phyloP scores from a whole-genome alignment of 1,140 invertebrate species.

The Galendromus occidentalis region DNA sequence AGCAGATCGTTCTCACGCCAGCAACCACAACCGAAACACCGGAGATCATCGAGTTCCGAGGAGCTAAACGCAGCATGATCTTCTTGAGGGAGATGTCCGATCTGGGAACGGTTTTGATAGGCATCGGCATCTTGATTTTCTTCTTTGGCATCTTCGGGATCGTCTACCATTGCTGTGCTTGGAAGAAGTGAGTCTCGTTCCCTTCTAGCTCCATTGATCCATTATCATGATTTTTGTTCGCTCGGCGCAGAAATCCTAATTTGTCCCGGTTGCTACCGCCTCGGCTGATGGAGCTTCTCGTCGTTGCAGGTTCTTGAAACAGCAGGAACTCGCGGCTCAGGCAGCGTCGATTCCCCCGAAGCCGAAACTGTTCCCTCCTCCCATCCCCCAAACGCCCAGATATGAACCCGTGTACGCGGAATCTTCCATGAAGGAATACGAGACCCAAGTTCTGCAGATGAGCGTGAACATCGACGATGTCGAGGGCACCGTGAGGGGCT shows the following conservation, averaged over 20 bases:
- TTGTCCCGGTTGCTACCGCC: too few relatives aligned
- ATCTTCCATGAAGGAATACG: conserved; percentile 56
- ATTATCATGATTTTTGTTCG: not conserved
- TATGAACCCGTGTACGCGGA: conserved; percentile 59
- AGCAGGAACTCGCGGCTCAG: conserved; percentile 49
- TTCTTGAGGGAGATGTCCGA: conserved; percentile 17
- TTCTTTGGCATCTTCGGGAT: conserved; percentile 62
- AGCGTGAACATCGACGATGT: conserved; percentile 36
- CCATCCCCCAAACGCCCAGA: conserved; percentile 29
- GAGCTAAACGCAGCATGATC: conserved; percentile 7
- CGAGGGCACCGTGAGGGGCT: conserved; percentile 10
- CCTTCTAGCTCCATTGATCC: too few relatives aligned
- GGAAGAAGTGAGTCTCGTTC: conserved; percentile 49
- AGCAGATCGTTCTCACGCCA: conserved; percentile 12
- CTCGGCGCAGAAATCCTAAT: not conserved
- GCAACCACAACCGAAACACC: conserved; percentile 11
- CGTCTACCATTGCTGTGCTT: conserved; percentile 72
- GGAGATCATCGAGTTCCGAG: not conserved
- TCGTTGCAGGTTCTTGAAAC: conserved; percentile 46
- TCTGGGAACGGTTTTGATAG: conserved; percentile 56
- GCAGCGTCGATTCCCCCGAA: conserved; percentile 38
- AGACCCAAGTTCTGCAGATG: conserved; percentile 70
- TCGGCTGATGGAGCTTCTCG: not conserved
- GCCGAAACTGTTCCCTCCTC: conserved; percentile 5
- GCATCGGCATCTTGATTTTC: conserved; percentile 63